Evolutionary conservation across 2,888 invertebrate species (phyloP), one percentile per base, ranked within the genome.

Genomic region (Hydroisotoma schaefferi): DNA sequence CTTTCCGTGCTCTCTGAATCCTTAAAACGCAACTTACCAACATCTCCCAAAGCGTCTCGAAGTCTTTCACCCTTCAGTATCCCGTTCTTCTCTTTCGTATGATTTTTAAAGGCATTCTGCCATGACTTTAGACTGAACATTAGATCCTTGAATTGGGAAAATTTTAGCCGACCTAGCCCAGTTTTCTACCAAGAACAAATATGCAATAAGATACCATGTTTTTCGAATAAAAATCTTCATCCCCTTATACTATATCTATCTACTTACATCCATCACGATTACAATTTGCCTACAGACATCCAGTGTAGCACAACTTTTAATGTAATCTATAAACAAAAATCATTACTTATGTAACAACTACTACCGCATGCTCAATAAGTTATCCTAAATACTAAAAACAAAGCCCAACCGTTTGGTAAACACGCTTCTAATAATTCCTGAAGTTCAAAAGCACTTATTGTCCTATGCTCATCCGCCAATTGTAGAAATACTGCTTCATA

Each of bases 241-340:
- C 8, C 8, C 8, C 6, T n/a, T 18, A 20, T 20, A 20, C 18
- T 33, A 22, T 22, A 37, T 28, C n/a, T n/a, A n/a, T n/a, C n/a
- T n/a, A n/a, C 87, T 86, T 86, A 90, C 90, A 80, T 93, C 93
- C 80, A 93, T 83, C 6, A 92, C 86, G 1, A 93, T 81, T 22
- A 94, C 87, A 8, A 93, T 90, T 78, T 93, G 92, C 61, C 92
- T 82, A 75, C 94, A 94, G 1, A 94, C 92, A 77, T 93, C 93
- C 73, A 93, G 85, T 18, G 89, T 90, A 1, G 93, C 92, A 76
- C 93, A 93, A 73, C 93, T 93, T 75, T 93, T 94, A 69, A 94
- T 92, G 73, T 93, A 94, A 79, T 94, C 93, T 83, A 75, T 15
- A 78, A 22, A 26, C 23, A 53, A 40, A 22, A 43, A 53, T 53